phyloP scores from a whole-genome alignment of 2,888 invertebrate species.

The Noctua fimbriata region DNA sequence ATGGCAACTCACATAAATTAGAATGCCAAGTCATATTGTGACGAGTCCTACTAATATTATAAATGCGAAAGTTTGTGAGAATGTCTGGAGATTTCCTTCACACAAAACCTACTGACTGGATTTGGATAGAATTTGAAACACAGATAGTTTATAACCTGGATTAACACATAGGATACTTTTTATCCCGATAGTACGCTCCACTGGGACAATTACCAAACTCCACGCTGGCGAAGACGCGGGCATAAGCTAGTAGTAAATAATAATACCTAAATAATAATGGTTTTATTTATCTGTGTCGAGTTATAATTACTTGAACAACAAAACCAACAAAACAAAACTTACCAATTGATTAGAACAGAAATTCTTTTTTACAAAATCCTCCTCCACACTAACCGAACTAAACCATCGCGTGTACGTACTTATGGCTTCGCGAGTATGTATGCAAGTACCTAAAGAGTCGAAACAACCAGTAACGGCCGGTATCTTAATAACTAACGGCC shows the following conservation, averaged over 20 bases:
- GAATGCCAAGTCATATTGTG: too few relatives aligned
- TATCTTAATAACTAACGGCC: conserved; percentile 10
- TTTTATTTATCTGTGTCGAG: neutral
- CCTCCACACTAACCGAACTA: conserved; percentile 64
- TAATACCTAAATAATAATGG: neutral
- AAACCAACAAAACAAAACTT: neutral
- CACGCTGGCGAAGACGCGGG: too few relatives aligned
- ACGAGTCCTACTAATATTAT: too few relatives aligned
- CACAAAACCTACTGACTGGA: too few relatives aligned
- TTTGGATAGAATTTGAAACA: too few relatives aligned
- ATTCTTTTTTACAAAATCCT: conserved; percentile 36
- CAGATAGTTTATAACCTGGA: too few relatives aligned
- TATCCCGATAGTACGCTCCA: too few relatives aligned
- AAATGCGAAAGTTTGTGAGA: too few relatives aligned
- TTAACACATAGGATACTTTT: too few relatives aligned
- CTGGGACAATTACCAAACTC: too few relatives aligned
- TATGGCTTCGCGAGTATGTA: conserved; percentile 80
- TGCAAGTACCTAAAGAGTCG: conserved; percentile 29
- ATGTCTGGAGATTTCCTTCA: too few relatives aligned
- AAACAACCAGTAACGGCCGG: conserved; percentile 24
- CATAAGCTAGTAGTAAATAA: too few relatives aligned
- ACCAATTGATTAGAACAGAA: neutral
- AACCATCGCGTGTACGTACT: conserved; percentile 81
- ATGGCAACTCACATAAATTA: neutral
- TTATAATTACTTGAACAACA: neutral